Percentiles rank a stretch among this genome's conserved stretches.
Conservation (phyloP, 2,113 vertebrate species). For the Oncorhynchus keta region DNA sequence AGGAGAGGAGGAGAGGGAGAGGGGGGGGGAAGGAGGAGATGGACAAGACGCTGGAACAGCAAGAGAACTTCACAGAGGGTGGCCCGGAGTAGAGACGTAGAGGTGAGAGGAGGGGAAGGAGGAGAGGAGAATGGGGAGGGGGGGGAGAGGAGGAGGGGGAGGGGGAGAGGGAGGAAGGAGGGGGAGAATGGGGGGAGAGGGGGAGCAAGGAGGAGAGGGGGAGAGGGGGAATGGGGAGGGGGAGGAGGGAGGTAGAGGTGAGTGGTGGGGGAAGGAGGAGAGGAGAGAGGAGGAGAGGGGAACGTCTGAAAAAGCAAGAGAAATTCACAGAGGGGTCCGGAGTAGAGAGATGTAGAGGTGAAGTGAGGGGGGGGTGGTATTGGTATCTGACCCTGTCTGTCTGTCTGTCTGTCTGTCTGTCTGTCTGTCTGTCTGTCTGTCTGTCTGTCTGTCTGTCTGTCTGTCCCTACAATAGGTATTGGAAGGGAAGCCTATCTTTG, state of each 20-base stretch:
- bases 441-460: too few species aligned
- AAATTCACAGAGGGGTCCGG: too few species aligned
- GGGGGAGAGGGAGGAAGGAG: too few species aligned
- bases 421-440: not conserved
- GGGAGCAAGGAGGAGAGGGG: not conserved
- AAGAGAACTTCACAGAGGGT: too few species aligned
- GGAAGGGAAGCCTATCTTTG: constrained; percentile 97
- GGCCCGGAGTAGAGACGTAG: too few species aligned
- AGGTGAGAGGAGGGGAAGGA: too few species aligned
- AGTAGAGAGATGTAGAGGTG: too few species aligned
- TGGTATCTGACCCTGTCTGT: not conserved
- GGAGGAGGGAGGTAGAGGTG: constrained; percentile 76
- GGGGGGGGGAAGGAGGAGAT: not conserved
- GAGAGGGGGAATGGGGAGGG: constrained; percentile 66
- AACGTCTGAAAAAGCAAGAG: constrained; percentile 37
- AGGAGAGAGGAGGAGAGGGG: constrained; percentile 57
- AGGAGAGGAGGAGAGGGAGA: too few species aligned
- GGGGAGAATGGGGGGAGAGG: not conserved
- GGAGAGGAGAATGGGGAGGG: not conserved
- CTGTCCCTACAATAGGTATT: constrained; percentile 76
- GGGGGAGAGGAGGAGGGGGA: not conserved
- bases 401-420: too few species aligned
- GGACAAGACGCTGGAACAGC: too few species aligned
- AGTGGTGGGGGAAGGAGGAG: not conserved
- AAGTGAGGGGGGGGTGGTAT: not conserved